These are phyloP conservation scores for Sebastiscus tertius DNA, from an alignment of 2,797 vertebrate species.

Conservation along the genomic window DNA sequence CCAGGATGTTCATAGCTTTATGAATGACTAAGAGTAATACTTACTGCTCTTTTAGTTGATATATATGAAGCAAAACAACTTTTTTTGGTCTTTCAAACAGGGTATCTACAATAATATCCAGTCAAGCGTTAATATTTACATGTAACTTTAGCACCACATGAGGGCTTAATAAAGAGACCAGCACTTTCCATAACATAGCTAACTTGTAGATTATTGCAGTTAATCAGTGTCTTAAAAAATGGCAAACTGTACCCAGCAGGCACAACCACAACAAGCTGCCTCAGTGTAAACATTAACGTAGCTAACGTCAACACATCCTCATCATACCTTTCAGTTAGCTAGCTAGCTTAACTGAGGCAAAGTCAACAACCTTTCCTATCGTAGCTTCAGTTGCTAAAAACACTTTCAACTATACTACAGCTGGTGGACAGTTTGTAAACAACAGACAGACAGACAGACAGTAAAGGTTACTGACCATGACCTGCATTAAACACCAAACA, in stretches of 20 bases:
- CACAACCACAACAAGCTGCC: background rate
- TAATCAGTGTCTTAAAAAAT: background rate
- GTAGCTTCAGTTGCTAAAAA: background rate
- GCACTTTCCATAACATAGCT: background rate
- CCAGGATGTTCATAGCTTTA: background rate
- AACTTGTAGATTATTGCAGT: too few species aligned
- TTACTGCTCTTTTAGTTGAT: constrained; percentile 11
- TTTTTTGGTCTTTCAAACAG: background rate
- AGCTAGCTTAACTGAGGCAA: constrained; percentile 43
- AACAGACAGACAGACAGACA: background rate
- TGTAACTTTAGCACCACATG: background rate
- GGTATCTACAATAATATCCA: background rate
- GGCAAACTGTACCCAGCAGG: background rate
- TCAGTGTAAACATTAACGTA: constrained; percentile 39
- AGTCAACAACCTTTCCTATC: constrained; percentile 36
- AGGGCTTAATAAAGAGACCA: background rate
- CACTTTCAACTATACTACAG: background rate
- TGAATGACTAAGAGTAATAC: background rate
- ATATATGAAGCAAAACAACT: background rate
- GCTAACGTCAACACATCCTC: constrained; percentile 30
- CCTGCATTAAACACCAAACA: constrained; percentile 26
- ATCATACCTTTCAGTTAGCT: background rate
- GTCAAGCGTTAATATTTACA: background rate
- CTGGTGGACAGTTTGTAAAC: background rate
- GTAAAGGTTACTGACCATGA: constrained; percentile 50